Evolutionary conservation across 2,888 invertebrate species (phyloP).

Genomic region (Chymomyza amoena): DNA sequence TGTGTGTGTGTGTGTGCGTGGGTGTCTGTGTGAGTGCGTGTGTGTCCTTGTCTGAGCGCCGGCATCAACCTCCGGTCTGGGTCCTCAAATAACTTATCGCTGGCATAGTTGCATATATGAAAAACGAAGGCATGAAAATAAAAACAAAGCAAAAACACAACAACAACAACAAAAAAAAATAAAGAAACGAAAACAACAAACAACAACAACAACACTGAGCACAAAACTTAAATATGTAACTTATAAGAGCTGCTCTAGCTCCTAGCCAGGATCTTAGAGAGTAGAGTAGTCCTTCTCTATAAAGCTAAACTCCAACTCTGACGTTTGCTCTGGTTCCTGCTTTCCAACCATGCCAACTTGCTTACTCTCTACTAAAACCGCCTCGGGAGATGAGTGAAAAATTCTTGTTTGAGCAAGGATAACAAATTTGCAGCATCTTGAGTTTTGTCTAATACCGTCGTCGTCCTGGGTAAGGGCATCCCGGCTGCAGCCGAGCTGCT

Average conservation of each 20-base stretch:
- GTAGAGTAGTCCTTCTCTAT: slow-evolving; percentile 11
- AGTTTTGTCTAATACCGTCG: slow-evolving; percentile 63
- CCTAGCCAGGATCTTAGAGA: not conserved
- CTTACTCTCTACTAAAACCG: slow-evolving; percentile 14
- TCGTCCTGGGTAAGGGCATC: slow-evolving; percentile 17
- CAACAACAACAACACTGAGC: slow-evolving; percentile 26
- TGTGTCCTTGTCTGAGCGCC: slow-evolving; percentile 22
- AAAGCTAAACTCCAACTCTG: slow-evolving; percentile 20
- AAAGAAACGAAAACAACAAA: slow-evolving; percentile 21
- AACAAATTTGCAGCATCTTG: slow-evolving; percentile 72
- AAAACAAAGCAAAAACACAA: slow-evolving; percentile 31
- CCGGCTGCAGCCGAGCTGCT: slow-evolving; percentile 6
- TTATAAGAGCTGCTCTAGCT: slow-evolving; percentile 1
- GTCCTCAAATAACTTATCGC: slow-evolving; percentile 67
- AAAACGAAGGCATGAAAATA: slow-evolving; percentile 57
- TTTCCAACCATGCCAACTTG: not conserved
- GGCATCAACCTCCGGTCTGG: slow-evolving; percentile 37
- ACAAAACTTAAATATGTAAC: slow-evolving; percentile 60
- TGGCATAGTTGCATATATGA: slow-evolving; percentile 65
- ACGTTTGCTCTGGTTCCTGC: not conserved
- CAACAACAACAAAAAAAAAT: slow-evolving; percentile 27
- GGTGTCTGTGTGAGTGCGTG: not conserved
- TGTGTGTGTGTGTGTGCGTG: not conserved
- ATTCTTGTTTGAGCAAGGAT: slow-evolving; percentile 64
- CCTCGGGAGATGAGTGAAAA: slow-evolving; percentile 68